Evolutionary conservation across 2,888 invertebrate species (phyloP), one percentile per base, ranked within the genome.

Genomic region (Temnothorax unifasciatus): DNA sequence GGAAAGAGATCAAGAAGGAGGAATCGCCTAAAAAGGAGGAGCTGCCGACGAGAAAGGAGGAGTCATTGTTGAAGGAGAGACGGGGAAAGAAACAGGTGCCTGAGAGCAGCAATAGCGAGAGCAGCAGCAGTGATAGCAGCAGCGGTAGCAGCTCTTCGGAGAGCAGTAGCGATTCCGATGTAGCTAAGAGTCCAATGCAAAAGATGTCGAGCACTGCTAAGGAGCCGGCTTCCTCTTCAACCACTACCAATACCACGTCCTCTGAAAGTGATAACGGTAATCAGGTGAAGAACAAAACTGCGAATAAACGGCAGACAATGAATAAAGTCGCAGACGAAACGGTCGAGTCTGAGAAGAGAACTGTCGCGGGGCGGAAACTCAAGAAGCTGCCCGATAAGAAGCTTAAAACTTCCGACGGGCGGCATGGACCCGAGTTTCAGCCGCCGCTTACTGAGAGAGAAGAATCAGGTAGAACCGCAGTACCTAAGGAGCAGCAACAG

Each of bases 331-430:
- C 66, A 9, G 34, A 61, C 0, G 87, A 84, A 8, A 61, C 47
- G 8, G 83, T 59, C 21, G 89, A 87, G 29, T 76, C 74, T 5
- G 89, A 89, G 71, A 93, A 86, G 64, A 92, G 87, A 84, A 86
- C 93, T 87, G 94, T 95, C 93, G 93, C 93, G 91, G 95, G 95
- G 91, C 95, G 95, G 93, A 95, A 95, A 95, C 95, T 95, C 94
- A 96, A 96, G 95, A 97, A 96, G 96, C 96, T 96, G 96, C 96
- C 97, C 95, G 97, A 97, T 95, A 97, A 97, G 97, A 97, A 97
- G 97, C 97, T 97, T 96, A 97, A 97, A 97, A 97, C 97, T 97
- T 97, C 97, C 97, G 97, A 97, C 96, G 96, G 96, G 97, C 96
- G 96, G 96, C 96, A 96, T 96, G 97, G 96, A 96, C 96, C 96